Conservation (phyloP, 1,140 invertebrate species). For the Euwallacea similis region DNA sequence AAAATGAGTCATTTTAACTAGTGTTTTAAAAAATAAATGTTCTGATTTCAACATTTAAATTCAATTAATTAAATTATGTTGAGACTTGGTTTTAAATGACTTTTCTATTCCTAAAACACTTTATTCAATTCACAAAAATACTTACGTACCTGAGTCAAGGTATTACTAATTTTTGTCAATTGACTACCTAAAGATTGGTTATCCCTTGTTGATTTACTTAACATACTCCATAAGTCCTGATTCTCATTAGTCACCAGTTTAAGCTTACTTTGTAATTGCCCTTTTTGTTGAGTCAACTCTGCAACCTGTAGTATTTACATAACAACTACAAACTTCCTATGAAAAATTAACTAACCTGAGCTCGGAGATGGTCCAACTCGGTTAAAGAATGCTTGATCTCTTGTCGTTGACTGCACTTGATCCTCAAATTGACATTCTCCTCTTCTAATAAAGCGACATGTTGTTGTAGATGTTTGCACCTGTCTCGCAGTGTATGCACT, state of each 20-base stretch:
- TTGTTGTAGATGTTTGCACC: conserved; percentile 72
- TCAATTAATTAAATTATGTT: no score
- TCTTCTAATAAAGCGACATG: conserved; percentile 69
- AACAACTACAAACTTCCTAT: background rate
- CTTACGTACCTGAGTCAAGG: conserved; percentile 44
- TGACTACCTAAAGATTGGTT: conserved; percentile 58
- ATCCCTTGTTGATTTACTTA: conserved; percentile 65
- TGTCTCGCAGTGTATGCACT: conserved; percentile 76
- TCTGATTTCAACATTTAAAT: no score
- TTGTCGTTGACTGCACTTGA: conserved; percentile 51
- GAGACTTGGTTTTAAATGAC: no score
- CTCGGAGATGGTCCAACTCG: conserved; percentile 57
- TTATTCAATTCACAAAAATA: background rate
- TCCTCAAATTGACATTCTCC: conserved; percentile 69
- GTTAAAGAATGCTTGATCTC: conserved; percentile 48
- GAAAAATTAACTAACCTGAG: conserved; percentile 36
- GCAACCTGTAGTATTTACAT: conserved; percentile 57
- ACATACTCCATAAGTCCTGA: conserved; percentile 72
- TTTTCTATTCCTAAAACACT: no score
- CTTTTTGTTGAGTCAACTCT: conserved; percentile 71
- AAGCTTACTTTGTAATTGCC: conserved; percentile 72
- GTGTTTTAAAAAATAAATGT: no score
- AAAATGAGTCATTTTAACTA: no score
- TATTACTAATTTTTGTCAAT: conserved; percentile 58
- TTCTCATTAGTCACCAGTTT: conserved; percentile 80